These are phyloP conservation scores for Thryonomys swinderianus DNA, from an alignment of 2,113 vertebrate species.

Conservation along the genomic window DNA sequence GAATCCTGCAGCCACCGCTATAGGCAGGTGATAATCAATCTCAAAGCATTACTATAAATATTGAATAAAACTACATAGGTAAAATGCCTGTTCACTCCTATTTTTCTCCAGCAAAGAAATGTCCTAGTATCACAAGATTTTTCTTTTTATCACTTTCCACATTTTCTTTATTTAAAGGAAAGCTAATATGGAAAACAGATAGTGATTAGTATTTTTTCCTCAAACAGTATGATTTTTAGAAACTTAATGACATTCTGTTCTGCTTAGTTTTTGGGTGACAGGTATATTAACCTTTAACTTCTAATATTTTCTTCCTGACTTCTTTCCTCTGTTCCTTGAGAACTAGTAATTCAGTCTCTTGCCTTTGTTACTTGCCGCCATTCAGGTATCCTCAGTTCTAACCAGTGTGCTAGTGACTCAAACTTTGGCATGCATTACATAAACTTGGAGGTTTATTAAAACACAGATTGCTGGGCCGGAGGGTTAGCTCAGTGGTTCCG, in stretches of 20 bases:
- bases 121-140: neutral
- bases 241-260: conserved; percentile 35
- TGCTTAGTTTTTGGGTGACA: neutral
- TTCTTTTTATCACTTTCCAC: conserved; percentile 12
- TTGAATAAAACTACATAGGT: conserved; percentile 36
- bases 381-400: neutral
- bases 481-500: no score
- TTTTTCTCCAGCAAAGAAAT: conserved; percentile 51
- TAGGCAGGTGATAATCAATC: neutral
- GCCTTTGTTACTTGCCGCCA: neutral
- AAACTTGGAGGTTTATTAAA: conserved; percentile 31
- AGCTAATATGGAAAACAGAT: conserved; percentile 27
- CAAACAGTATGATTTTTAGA: neutral
- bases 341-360: conserved; percentile 29
- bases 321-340: conserved; percentile 1
- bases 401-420: neutral
- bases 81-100: conserved; percentile 32
- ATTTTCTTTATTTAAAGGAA: conserved; percentile 49
- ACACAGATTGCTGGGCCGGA: neutral
- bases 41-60: neutral
- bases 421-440: neutral
- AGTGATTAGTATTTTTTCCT: conserved; percentile 23
- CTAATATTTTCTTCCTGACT: conserved; percentile 3
- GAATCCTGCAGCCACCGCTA: neutral
- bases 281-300: neutral